phyloP scores from a whole-genome alignment of 2,113 vertebrate genomes.

The Glaucidium brasilianum region DNA sequence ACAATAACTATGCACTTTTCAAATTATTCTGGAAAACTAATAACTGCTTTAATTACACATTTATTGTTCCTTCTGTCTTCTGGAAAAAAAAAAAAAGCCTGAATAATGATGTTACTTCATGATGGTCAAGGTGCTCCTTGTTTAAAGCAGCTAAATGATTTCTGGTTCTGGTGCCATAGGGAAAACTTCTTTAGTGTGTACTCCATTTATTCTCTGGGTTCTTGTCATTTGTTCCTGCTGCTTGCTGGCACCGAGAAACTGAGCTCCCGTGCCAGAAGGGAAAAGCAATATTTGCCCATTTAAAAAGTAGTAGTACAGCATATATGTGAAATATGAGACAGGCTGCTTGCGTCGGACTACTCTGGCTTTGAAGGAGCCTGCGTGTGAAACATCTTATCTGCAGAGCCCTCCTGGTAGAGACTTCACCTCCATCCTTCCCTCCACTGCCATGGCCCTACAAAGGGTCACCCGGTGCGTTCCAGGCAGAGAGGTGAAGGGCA shows the following conservation, averaged over 20 bases:
- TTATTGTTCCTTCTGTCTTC: background rate
- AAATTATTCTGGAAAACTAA: background rate
- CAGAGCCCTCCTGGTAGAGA: background rate
- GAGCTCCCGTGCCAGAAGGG: background rate
- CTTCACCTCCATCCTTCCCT: background rate
- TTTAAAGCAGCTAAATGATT: background rate
- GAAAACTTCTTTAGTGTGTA: background rate
- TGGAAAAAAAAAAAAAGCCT: background rate
- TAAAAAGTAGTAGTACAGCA: background rate
- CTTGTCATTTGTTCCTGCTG: background rate
- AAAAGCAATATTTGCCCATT: background rate
- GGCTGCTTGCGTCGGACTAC: background rate
- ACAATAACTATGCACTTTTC: background rate
- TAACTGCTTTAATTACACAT: background rate
- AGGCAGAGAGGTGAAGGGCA: background rate
- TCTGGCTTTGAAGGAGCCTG: background rate
- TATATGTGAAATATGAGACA: background rate
- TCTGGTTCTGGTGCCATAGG: background rate
- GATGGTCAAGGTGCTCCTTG: background rate
- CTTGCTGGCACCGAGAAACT: background rate
- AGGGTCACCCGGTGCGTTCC: background rate
- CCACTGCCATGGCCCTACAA: rapidly evolving
- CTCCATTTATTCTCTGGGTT: background rate
- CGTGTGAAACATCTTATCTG: background rate
- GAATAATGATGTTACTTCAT: background rate